A percentile compares a stretch with the other conserved stretches of the same genome.
These are phyloP conservation scores for Trachythela sp. DNA, from an alignment of 64 coral and sea anemone species.

Conservation along the genomic window DNA sequence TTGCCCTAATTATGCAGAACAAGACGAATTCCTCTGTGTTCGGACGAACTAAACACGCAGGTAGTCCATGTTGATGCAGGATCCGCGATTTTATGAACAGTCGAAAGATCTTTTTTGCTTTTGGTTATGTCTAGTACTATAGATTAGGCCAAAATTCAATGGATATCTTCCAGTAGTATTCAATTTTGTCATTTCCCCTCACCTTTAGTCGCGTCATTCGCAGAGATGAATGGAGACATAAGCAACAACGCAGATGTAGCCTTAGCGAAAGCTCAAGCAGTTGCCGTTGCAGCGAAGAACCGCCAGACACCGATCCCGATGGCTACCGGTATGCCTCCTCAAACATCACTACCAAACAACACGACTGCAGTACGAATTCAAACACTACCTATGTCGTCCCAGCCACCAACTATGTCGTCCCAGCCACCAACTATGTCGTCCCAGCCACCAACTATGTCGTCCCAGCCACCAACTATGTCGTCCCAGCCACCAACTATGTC, in stretches of 20 bases:
- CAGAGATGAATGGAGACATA: slow-evolving; percentile 86
- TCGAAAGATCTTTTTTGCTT: too few relatives aligned
- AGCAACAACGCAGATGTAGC: slow-evolving; percentile 3
- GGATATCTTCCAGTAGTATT: background rate
- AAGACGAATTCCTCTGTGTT: too few relatives aligned
- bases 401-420: background rate
- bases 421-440: slow-evolving; percentile 22
- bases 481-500: background rate
- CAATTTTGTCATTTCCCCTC: background rate
- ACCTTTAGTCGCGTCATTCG: slow-evolving; percentile 50
- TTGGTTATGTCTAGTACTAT: too few relatives aligned
- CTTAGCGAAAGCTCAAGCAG: slow-evolving; percentile 59
- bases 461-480: background rate
- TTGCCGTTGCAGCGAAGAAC: slow-evolving; percentile 55
- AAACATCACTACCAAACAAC: slow-evolving; percentile 26
- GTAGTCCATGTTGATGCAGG: too few relatives aligned
- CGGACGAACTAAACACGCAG: too few relatives aligned
- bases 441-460: slow-evolving; percentile 40
- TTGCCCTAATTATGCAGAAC: too few relatives aligned
- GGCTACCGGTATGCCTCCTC: too few relatives aligned
- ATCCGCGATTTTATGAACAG: too few relatives aligned
- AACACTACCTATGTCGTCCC: background rate
- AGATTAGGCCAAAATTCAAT: background rate
- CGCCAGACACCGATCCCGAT: background rate
- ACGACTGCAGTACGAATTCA: background rate